A percentile compares a stretch with the other conserved stretches of the same genome.
Evolutionary conservation across 1,140 invertebrate species (phyloP).

Genomic region (Listronotus oregonensis): DNA sequence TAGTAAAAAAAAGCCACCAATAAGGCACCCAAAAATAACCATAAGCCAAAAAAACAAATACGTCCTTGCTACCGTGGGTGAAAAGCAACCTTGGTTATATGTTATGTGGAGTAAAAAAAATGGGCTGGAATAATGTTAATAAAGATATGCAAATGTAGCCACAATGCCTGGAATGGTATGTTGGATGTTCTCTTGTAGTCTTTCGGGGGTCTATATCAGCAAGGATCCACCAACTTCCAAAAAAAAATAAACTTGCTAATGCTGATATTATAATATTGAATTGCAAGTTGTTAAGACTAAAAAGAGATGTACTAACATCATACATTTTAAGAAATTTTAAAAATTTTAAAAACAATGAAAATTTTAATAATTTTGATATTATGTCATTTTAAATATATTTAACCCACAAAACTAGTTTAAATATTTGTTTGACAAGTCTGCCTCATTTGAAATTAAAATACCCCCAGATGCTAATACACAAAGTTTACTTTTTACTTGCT

Average conservation of each 20-base stretch:
- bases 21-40: constrained; percentile 39
- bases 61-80: constrained; percentile 24
- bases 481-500: no score
- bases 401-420: no score
- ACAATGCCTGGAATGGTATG: constrained; percentile 39
- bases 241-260: constrained; percentile 39
- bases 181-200: constrained; percentile 14
- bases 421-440: no score
- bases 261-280: constrained; percentile 30
- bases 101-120: constrained; percentile 29
- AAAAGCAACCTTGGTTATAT: constrained; percentile 24
- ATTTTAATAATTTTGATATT: no score
- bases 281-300: constrained; percentile 12
- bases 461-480: no score
- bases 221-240: constrained; percentile 43
- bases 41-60: constrained; percentile 38
- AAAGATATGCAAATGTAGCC: constrained; percentile 33
- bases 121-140: constrained; percentile 37
- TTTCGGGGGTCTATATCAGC: constrained; percentile 35
- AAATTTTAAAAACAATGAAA: no score
- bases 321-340: no score
- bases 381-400: no score
- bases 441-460: no score
- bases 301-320: no score
- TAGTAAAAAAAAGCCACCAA: constrained; percentile 36